A percentile compares a stretch with the other conserved stretches of the same genome.
Evolutionary conservation across 2,113 vertebrate species (phyloP).

Genomic region (Odocoileus hemionus): DNA sequence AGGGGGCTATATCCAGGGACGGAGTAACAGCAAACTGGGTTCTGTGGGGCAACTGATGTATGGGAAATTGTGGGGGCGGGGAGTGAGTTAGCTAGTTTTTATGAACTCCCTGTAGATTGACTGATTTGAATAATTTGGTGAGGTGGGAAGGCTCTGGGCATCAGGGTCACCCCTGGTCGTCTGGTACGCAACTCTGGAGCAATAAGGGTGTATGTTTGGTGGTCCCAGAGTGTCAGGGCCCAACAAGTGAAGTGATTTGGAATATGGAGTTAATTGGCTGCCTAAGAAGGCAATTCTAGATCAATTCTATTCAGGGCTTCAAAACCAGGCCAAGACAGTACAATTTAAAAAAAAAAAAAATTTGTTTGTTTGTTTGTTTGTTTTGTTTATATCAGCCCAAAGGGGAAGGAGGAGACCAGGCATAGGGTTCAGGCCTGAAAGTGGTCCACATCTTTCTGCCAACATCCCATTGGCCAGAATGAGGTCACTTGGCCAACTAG

Average conservation of each 20-base stretch:
- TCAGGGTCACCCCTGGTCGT: neutral
- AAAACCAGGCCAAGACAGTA: neutral
- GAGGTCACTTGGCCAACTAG: neutral
- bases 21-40: too few relatives aligned
- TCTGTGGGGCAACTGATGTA: neutral
- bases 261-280: neutral
- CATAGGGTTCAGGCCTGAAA: neutral
- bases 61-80: accelerated
- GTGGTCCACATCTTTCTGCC: neutral
- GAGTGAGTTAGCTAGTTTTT: neutral
- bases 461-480: neutral
- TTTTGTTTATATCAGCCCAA: neutral
- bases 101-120: neutral
- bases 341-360: neutral
- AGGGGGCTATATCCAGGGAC: neutral
- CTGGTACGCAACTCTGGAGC: neutral
- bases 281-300: neutral
- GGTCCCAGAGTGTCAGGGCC: neutral
- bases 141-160: neutral
- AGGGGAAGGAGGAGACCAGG: neutral
- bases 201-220: neutral
- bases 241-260: neutral
- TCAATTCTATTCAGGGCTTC: neutral
- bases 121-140: neutral
- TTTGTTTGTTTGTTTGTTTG: neutral